Conservation (phyloP, 2,888 invertebrate genomes). For the Octodonta nipae region DNA sequence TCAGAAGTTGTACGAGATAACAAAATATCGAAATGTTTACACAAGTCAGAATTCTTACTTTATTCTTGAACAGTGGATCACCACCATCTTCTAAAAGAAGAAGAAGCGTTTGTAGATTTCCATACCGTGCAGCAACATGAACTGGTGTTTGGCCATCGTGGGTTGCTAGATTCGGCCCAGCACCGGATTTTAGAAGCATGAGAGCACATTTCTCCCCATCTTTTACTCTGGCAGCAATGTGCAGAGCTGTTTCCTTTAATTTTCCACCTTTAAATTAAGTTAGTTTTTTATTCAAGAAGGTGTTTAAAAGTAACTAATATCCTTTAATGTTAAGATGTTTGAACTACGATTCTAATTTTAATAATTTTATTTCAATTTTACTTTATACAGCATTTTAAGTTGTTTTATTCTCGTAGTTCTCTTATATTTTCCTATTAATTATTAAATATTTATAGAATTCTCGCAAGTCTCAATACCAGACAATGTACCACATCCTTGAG, state of each 20-base stretch:
- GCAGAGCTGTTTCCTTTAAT: conserved; percentile 85
- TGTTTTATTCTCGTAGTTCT: no score
- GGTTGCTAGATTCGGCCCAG: conserved; percentile 87
- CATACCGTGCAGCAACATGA: conserved; percentile 87
- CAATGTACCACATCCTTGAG: no score
- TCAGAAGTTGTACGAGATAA: not conserved
- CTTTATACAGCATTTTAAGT: no score
- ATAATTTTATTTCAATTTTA: no score
- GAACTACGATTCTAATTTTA: no score
- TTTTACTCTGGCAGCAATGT: conserved; percentile 88
- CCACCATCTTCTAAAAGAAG: conserved; percentile 87
- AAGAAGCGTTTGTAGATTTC: conserved; percentile 74
- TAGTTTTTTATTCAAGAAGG: no score
- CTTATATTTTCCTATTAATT: no score
- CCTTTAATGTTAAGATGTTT: no score
- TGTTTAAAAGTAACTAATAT: no score
- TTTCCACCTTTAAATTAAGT: conserved; percentile 55
- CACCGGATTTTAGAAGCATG: conserved; percentile 95
- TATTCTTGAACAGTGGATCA: conserved; percentile 81
- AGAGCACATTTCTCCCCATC: conserved; percentile 88
- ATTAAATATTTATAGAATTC: no score
- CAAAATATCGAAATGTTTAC: not conserved
- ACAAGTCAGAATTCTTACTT: conserved; percentile 32
- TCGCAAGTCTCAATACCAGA: no score
- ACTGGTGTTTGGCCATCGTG: conserved; percentile 95